Percentiles rank a stretch among this genome's conserved stretches.
phyloP scores from a whole-genome alignment of 2,888 invertebrate species.

The Graphium colonna region DNA sequence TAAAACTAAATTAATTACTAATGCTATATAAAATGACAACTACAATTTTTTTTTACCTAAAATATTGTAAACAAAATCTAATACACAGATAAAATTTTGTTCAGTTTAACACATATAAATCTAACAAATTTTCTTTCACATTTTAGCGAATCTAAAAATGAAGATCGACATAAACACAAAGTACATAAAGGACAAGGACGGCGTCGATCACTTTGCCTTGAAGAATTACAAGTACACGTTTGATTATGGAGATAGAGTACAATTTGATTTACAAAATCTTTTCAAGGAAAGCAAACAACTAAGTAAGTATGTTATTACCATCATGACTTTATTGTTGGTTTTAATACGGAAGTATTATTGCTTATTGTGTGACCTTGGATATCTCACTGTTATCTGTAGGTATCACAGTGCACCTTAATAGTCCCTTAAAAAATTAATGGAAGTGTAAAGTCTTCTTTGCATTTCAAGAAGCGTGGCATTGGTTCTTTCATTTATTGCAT shows the following conservation, averaged over 20 bases:
- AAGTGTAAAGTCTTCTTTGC: no score
- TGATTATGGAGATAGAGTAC: constrained; percentile 62
- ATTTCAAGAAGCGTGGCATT: no score
- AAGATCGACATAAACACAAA: constrained; percentile 59
- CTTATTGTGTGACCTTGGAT: not conserved
- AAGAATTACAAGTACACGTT: constrained; percentile 64
- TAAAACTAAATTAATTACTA: no score
- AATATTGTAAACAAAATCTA: no score
- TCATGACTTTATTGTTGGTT: not conserved
- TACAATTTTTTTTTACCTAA: no score
- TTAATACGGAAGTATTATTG: not conserved
- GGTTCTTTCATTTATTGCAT: no score
- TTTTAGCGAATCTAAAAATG: constrained; percentile 64
- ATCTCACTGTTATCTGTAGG: no score
- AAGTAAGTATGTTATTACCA: constrained; percentile 49
- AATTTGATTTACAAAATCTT: constrained; percentile 59
- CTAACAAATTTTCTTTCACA: constrained; percentile 10
- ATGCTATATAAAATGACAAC: no score
- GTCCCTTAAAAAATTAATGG: no score
- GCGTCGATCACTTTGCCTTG: constrained; percentile 52
- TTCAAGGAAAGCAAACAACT: constrained; percentile 67
- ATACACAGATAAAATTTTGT: no score
- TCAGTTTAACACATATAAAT: no score
- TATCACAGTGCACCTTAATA: no score
- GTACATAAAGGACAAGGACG: constrained; percentile 54